Evolutionary conservation across 2,888 invertebrate genomes (phyloP), one percentile per base, ranked within the genome.

Genomic region (Nomada fabriciana): DNA sequence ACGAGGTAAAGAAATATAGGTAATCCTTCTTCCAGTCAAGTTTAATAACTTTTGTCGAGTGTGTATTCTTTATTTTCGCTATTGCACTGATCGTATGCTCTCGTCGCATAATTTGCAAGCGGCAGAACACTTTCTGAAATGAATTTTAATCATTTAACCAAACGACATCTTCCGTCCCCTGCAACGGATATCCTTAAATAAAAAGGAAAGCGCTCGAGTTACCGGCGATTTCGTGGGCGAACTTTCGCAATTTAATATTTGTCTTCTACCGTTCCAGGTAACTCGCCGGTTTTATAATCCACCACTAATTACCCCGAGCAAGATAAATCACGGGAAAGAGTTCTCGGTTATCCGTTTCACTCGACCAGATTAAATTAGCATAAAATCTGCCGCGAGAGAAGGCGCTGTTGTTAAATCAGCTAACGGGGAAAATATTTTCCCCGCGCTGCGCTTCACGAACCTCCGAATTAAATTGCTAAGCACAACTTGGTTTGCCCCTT

Each of bases 281-380:
- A 53, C 63, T 76, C 65, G 9, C 64, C 36, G 76, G 43, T 77
- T 70, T 80, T 61, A 68, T 80, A 80, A 80, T 72, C 78, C 68
- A 15, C 11, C 72, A 72, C 72, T 80, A 80, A 80, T 80, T 80
- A 80, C 43, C 72, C 13, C 52, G 43, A 57, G 36, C 52, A 63
- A 72, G 68, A 80, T 78, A 80, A 80, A 80, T 80, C 68, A 55
- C 29, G 29, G 57, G 53, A 80, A 80, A 63, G 23, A 80, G 55
- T 67, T 80, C 67, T 10, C 43, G 47, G 57, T 59, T 43, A 77
- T 50, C 63, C 72, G 50, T 72, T 59, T 78, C 72, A 69, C 57
- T 68, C 72, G 57, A 23, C 13, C 42, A 72, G 68, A 72, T 80
- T 80, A 78, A 80, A 80, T 80, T 78, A 80, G 78, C 80, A 80